Percentiles rank a stretch among this genome's conserved stretches.
Conservation (phyloP, 2,888 invertebrate species). For the Malthinus flaveolus region DNA sequence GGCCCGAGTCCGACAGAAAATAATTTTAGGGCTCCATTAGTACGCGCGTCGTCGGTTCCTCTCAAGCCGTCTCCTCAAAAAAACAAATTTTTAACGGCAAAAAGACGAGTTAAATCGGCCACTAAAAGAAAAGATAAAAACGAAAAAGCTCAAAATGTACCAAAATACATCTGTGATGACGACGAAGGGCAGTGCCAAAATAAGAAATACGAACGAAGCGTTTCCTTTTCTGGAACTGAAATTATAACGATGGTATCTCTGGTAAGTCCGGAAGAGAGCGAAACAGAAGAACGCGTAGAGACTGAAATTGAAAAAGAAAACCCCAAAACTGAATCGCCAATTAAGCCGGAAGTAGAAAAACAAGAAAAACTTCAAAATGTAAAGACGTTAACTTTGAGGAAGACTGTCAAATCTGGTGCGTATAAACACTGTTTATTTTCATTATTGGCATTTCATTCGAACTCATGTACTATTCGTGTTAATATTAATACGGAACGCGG, state of each 20-base stretch:
- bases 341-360: slow-evolving; percentile 8
- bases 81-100: slow-evolving; percentile 45
- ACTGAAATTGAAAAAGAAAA: slow-evolving; percentile 30
- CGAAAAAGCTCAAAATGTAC: slow-evolving; percentile 34
- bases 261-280: slow-evolving; percentile 68
- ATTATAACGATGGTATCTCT: slow-evolving; percentile 70
- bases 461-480: too few species aligned
- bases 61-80: slow-evolving; percentile 38
- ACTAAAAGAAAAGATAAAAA: slow-evolving; percentile 29
- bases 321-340: slow-evolving; percentile 16
- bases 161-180: slow-evolving; percentile 2
- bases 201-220: slow-evolving; percentile 35
- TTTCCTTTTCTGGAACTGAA: slow-evolving; percentile 47
- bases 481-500: too few species aligned
- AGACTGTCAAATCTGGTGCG: slow-evolving; percentile 52
- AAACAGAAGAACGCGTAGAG: slow-evolving; percentile 56
- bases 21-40: slow-evolving; percentile 43
- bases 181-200: slow-evolving; percentile 21
- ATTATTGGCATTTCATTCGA: not conserved
- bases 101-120: slow-evolving; percentile 43
- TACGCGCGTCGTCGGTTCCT: slow-evolving; percentile 48
- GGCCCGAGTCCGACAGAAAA: slow-evolving; percentile 36
- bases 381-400: slow-evolving; percentile 46
- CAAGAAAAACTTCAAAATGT: slow-evolving; percentile 34
- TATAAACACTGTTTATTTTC: not conserved